Evolutionary conservation across 2,888 invertebrate species (phyloP).

Genomic region (Eurytoma californica): DNA sequence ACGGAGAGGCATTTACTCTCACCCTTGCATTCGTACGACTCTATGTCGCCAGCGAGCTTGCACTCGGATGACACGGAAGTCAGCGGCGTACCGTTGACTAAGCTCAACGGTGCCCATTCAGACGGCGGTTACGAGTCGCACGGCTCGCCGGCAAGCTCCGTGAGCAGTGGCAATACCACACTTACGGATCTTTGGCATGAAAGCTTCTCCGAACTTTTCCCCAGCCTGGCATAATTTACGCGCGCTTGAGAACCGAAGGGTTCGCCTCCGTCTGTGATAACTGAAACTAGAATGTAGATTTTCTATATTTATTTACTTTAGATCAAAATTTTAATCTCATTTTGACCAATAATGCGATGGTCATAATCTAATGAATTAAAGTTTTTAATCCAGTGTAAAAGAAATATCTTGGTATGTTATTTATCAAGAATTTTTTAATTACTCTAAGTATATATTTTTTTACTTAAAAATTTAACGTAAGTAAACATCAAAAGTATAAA

Average conservation of each 20-base stretch:
- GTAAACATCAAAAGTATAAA: conserved; percentile 15
- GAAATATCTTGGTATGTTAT: not conserved
- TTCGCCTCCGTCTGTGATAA: conserved; percentile 59
- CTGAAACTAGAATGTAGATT: conserved; percentile 53
- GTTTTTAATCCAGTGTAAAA: not conserved
- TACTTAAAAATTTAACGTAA: conserved; percentile 15
- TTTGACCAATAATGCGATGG: not conserved
- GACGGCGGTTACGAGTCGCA: conserved; percentile 83
- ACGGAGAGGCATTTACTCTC: conserved; percentile 66
- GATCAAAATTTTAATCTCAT: conserved; percentile 2
- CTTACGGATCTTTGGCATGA: conserved; percentile 84
- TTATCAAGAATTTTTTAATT: conserved; percentile 14
- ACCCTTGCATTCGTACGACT: conserved; percentile 66
- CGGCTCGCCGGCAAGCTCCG: conserved; percentile 76
- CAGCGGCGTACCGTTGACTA: conserved; percentile 15
- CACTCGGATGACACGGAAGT: conserved; percentile 68
- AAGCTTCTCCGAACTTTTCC: conserved; percentile 87
- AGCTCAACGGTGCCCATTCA: conserved; percentile 43
- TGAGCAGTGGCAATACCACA: conserved; percentile 58
- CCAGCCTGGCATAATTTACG: conserved; percentile 80
- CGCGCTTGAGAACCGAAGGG: not conserved
- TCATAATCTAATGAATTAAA: not conserved
- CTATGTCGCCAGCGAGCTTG: conserved; percentile 69
- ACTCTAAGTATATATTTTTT: conserved; percentile 35
- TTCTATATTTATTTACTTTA: conserved; percentile 15